These are phyloP conservation scores for Drosophila histrio DNA, from an alignment of 2,888 invertebrate species.

Conservation along the genomic window DNA sequence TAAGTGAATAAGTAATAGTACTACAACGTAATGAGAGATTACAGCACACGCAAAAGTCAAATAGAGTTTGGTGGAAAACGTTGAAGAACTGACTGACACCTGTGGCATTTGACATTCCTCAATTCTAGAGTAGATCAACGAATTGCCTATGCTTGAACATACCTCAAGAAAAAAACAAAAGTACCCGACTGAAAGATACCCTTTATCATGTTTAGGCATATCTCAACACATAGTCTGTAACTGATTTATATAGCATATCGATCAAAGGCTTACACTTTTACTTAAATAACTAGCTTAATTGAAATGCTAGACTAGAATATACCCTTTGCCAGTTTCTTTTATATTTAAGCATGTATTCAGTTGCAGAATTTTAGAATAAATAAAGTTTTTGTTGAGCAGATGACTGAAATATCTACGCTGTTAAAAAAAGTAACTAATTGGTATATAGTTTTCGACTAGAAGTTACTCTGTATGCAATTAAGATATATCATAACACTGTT, in stretches of 20 bases:
- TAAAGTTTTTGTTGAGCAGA: too few species aligned
- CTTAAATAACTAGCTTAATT: too few species aligned
- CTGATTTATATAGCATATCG: neutral
- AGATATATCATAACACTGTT: too few species aligned
- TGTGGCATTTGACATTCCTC: constrained; percentile 11
- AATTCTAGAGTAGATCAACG: constrained; percentile 2
- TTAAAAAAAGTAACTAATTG: too few species aligned
- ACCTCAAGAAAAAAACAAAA: neutral
- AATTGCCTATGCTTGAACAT: neutral
- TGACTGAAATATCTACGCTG: too few species aligned
- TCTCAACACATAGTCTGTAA: neutral
- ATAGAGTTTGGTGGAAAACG: neutral
- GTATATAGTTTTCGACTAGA: too few species aligned
- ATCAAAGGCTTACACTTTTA: neutral
- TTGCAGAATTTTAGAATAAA: too few species aligned
- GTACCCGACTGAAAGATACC: neutral
- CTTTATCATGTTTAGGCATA: neutral
- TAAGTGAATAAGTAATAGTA: constrained; percentile 19
- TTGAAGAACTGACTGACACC: constrained; percentile 12
- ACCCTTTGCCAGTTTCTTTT: too few species aligned
- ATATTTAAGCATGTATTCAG: too few species aligned
- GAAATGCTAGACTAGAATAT: neutral
- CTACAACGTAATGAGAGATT: constrained; percentile 37
- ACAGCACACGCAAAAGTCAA: constrained; percentile 12
- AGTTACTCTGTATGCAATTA: too few species aligned